Evolutionary conservation across 1,140 invertebrate species (phyloP), one percentile per base, ranked within the genome.

Genomic region (Mamestra configurata): DNA sequence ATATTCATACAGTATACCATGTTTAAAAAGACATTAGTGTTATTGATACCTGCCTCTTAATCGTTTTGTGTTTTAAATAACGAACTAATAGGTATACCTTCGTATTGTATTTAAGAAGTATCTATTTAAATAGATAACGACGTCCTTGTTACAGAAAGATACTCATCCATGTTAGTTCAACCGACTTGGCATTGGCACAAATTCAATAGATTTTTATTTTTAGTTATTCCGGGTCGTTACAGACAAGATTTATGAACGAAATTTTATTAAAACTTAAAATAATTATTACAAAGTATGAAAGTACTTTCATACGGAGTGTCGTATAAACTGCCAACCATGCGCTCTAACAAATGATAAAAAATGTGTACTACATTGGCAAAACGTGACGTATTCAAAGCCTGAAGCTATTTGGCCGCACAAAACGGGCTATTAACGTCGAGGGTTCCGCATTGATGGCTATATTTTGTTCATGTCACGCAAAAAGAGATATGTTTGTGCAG

Each of bases 121-220:
- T 57, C 20, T 57, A 46, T 57, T 57, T 57, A 27, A 57, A 57
- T 57, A 27, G 22, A 57, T 27, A 15, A 57, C 13, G 27, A 27
- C 31, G 35, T 64, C 59, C 31, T 40, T 79, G 70, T 83, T 51
- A 78, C 51, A 78, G 79, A 77, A 81, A 85, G 70, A 82, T 51
- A 35, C 82, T 85, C 77, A 24, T 68, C 81, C 71, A 82, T 84
- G 79, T 86, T 86, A 78, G 79, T 83, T 61, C 66, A 84, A 86
- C 72, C 76, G 72, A 86, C 79, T 91, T 90, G 88, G 89, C 89
- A 66, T 43, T 66, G 64, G 43, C 43, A 78, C 79, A 79, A 57
- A 70, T 87, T 91, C 89, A 91, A 90, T 86, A 79, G 77, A 75
- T 61, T 79, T 79, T 86, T 92, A 89, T 88, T 88, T 88, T 88